Conservation (phyloP, 2,888 invertebrate species). For the Drosophila testacea region DNA sequence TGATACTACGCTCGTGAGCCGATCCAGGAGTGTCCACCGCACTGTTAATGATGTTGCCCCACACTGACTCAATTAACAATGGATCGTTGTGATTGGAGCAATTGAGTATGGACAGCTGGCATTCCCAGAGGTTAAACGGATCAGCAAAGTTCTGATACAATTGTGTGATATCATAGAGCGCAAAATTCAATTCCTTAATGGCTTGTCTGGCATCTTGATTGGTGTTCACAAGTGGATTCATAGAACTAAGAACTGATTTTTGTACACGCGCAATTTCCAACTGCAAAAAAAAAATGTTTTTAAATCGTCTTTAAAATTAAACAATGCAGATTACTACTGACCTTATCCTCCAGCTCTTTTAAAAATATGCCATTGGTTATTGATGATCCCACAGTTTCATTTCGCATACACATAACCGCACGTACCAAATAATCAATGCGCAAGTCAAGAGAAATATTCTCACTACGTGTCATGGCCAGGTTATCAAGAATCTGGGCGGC, state of each 20-base stretch:
- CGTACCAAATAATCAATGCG: conserved; percentile 96
- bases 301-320: not conserved
- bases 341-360: conserved; percentile 96
- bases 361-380: conserved; percentile 91
- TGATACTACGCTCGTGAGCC: conserved; percentile 87
- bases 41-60: conserved; percentile 91
- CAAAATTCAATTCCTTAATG: conserved; percentile 90
- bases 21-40: conserved; percentile 84
- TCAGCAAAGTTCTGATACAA: conserved; percentile 97
- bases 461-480: conserved; percentile 89
- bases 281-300: conserved; percentile 45
- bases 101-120: conserved; percentile 97
- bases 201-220: conserved; percentile 88
- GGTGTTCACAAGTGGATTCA: conserved; percentile 85
- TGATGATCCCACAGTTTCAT: conserved; percentile 91
- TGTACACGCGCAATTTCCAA: conserved; percentile 95
- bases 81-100: conserved; percentile 97
- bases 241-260: conserved; percentile 89
- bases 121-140: conserved; percentile 95
- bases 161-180: conserved; percentile 94
- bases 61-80: conserved; percentile 94
- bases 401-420: conserved; percentile 97
- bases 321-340: conserved; percentile 31
- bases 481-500: conserved; percentile 96
- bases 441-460: conserved; percentile 90